A percentile compares a stretch with the other conserved stretches of the same genome.
phyloP scores from a whole-genome alignment of 1,140 invertebrate species.

The Tribolium castaneum region DNA sequence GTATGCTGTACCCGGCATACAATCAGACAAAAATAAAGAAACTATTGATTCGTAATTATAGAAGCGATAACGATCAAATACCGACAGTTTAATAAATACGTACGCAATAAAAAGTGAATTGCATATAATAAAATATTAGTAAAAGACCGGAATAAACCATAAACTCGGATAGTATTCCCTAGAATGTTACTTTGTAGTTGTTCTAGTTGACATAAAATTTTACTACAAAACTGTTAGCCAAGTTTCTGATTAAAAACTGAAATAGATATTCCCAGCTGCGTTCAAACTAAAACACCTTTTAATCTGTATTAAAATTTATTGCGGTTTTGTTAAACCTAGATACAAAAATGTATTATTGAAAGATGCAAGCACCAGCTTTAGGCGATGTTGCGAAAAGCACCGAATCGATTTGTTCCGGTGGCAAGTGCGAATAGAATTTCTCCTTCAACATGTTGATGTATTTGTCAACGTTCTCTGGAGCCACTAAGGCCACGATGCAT shows the following conservation, averaged over 20 bases:
- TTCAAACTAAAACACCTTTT: background rate
- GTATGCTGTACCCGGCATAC: background rate
- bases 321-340: too few relatives aligned
- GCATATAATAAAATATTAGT: background rate
- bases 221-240: background rate
- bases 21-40: too few relatives aligned
- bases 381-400: constrained; percentile 71
- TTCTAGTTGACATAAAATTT: background rate
- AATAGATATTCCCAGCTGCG: too few relatives aligned
- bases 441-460: constrained; percentile 80
- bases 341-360: constrained; percentile 13
- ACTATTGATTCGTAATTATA: too few relatives aligned
- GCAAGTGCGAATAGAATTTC: constrained; percentile 72
- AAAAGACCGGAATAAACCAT: background rate
- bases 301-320: constrained; percentile 1
- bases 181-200: background rate
- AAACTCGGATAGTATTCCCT: background rate
- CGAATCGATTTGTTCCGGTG: constrained; percentile 63
- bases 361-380: constrained; percentile 66
- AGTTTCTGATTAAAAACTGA: too few relatives aligned
- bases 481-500: constrained; percentile 88
- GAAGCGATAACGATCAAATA: background rate
- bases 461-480: constrained; percentile 71
- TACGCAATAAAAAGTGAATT: background rate
- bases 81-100: background rate